Base-by-base conservation (phyloP, 1,140 invertebrate species). In the Drosophila elegans region DNA sequence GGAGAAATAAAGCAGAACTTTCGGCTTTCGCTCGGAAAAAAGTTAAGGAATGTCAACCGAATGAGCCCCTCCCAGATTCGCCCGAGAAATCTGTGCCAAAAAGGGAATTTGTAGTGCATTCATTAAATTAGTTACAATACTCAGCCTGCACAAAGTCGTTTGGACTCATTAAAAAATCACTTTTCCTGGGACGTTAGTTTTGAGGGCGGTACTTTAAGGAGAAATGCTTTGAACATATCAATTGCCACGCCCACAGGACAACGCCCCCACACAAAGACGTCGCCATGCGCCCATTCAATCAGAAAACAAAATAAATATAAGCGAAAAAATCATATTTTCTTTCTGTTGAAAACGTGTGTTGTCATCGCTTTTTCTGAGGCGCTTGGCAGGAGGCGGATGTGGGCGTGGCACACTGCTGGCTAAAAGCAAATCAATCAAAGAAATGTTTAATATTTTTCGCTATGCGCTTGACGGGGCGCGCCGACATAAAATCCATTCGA, bases 381-480 rank as follows among this genome's bases (percentile, higher is more conserved):
- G 48, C 13, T 38, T 12, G 3, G 9, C 1, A 2, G 38, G 3
- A 10, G 61, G 25, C 25, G 36, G 25, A 29, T 16, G 61, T 48
- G 54, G 53, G 54, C 72, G 49, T 57, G 53, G 61, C 67, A 27
- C 48, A 32, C 32, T 39, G 53, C 52, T 54, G 57, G 16, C 59
- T 53, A 34, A 29, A 59, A 73, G 75, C 69, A 80, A 79, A 79
- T 79, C 77, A 79, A 79, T 79, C 77, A 79, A 79, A 79, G 55
- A 74, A 80, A 79, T 79, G 77, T 79, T 79, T 79, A 79, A 79
- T 79, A 79, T 79, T 79, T 79, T 79, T 74, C 76, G 77, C 77
- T 79, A 79, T 66, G 53, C 77, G 77, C 76, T 74, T 79, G 68
- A 79, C 54, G 44, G 45, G 51, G 59, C 25, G 51, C 61, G 60